phyloP scores from a whole-genome alignment of 2,113 vertebrate genomes.

The Oxyura jamaicensis region DNA sequence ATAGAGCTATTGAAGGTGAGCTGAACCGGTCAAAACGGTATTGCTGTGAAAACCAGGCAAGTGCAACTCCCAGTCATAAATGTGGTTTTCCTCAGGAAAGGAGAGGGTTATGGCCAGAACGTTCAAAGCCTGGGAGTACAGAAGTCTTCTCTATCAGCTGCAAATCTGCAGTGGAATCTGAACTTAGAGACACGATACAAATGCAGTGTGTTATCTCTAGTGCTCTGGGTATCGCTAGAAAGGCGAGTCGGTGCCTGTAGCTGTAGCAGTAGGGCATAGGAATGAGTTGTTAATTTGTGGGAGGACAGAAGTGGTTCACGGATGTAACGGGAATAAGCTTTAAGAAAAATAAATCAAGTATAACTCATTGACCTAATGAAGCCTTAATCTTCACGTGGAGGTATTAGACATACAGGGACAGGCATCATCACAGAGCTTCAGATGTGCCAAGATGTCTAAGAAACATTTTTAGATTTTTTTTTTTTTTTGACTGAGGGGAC shows the following conservation, averaged over 20 bases:
- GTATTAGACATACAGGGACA: background rate
- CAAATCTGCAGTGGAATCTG: background rate
- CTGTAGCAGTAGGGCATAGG: background rate
- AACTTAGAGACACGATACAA: background rate
- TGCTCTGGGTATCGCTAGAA: background rate
- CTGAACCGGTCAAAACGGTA: background rate
- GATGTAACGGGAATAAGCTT: background rate
- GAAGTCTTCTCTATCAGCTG: background rate
- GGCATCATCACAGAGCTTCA: background rate
- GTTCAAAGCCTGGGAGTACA: background rate
- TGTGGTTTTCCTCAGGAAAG: background rate
- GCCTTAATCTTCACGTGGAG: slow-evolving; percentile 21
- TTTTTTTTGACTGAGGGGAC: background rate
- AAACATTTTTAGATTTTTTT: background rate
- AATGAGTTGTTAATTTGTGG: background rate
- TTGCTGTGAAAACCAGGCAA: background rate
- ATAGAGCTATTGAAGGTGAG: background rate
- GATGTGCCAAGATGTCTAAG: background rate
- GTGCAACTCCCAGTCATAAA: background rate
- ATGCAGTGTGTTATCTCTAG: background rate
- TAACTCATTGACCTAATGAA: background rate
- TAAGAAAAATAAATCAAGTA: background rate
- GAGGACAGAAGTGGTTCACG: background rate
- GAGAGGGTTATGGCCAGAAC: background rate
- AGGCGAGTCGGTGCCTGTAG: background rate